Evolutionary conservation across 1,140 invertebrate species (phyloP).

Genomic region (Halictus rubicundus): DNA sequence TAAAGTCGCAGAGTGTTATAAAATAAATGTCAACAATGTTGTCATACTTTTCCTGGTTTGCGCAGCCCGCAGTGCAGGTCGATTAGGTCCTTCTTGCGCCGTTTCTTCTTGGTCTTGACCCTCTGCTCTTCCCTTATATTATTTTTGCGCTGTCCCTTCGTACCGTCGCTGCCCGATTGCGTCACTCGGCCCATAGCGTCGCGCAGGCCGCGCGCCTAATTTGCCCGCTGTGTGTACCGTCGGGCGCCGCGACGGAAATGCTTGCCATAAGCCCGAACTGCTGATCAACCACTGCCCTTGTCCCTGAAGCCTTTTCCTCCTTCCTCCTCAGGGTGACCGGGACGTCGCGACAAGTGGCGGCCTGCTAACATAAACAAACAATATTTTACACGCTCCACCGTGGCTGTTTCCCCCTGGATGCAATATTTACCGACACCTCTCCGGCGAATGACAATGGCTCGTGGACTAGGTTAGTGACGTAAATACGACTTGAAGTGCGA

Average conservation of each 20-base stretch:
- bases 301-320: no score
- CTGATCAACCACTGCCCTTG: no score
- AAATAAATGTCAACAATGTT: neutral
- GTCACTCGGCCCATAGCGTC: constrained; percentile 10
- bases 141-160: neutral
- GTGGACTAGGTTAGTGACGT: no score
- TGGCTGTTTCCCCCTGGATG: no score
- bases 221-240: no score
- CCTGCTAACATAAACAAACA: neutral
- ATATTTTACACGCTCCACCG: neutral
- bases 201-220: neutral
- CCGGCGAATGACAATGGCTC: no score
- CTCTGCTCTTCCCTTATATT: neutral
- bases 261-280: no score
- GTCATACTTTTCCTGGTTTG: constrained; percentile 13
- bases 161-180: neutral
- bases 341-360: neutral
- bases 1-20: no score
- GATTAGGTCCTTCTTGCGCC: constrained; percentile 13
- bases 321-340: neutral
- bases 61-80: constrained; percentile 2
- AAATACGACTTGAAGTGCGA: no score
- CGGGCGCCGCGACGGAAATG: no score
- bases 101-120: constrained; percentile 14
- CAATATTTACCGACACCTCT: no score